Evolutionary conservation across 2,888 invertebrate species (phyloP), one percentile per base, ranked within the genome.

Genomic region (Lepidocyrtinus sp.): DNA sequence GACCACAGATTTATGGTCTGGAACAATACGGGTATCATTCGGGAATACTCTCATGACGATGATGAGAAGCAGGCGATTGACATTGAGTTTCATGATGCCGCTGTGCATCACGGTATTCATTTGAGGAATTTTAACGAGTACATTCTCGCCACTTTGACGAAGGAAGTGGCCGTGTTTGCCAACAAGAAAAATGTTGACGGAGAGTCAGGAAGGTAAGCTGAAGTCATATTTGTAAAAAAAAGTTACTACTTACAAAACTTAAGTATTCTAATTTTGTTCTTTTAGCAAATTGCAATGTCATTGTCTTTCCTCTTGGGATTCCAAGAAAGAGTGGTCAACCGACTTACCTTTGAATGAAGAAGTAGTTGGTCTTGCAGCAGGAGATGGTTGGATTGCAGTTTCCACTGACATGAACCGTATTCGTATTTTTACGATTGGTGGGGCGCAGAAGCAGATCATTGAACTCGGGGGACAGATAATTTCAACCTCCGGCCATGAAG

Each of bases 51-150:
- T 0, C 91, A 90, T 0, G 94, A 93, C 83, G 84, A 85, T 55
- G 50, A 50, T 19, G 82, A 83, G 21, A 90, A 90, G 77, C 94
- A 94, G 73, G 93, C 93, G 0, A 95, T 99, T 71, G 97, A 98
- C 88, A 94, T 98, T 0, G 97, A 98, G 89, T 99, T 99, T 89
- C 98, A 98, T 87, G 97, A 99, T 89, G 92, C 94, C 0, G 92
- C 93, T 68, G 90, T 95, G 12, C 97, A 99, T 88, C 96, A 96
- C 88, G 93, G 95, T 22, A 92, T 99, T 88, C 95, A 96, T 88
- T 91, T 99, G 84, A 93, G 93, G 87, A 99, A 99, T 90, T 93
- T 93, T 87, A 90, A 93, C 55, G 93, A 93, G 83, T 96, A 97
- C 89, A 93, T 93, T 0, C 93, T 99, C 92, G 98, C 96, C 9